Percentiles rank a stretch among this genome's conserved stretches.
These are phyloP conservation scores for Paracanthobrama guichenoti DNA, from an alignment of 2,113 vertebrate genomes.

Conservation along the genomic window DNA sequence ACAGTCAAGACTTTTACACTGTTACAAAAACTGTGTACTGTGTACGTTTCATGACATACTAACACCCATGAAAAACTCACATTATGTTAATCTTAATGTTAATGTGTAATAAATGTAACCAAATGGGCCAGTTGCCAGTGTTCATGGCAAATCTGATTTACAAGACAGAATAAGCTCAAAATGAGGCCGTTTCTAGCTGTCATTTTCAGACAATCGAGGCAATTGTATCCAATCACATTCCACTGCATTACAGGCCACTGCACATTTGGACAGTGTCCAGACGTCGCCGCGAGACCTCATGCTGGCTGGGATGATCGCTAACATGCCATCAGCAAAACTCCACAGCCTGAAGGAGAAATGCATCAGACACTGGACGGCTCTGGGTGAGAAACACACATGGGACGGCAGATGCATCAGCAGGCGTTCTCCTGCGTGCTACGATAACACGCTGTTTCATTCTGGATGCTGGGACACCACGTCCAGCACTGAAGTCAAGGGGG, in stretches of 20 bases:
- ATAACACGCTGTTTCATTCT: background rate
- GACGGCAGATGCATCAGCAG: conserved; percentile 17
- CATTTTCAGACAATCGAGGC: conserved; percentile 34
- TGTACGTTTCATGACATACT: too few species aligned
- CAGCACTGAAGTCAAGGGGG: background rate
- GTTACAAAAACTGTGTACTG: too few species aligned
- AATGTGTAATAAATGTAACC: background rate
- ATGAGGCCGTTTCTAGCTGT: conserved; percentile 24
- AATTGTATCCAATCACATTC: conserved; percentile 35
- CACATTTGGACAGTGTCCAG: conserved; percentile 37
- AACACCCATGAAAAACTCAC: too few species aligned
- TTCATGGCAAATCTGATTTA: conserved; percentile 14
- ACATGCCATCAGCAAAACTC: conserved; percentile 24
- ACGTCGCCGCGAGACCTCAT: background rate
- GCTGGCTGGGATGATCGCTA: conserved; percentile 20
- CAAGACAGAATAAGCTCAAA: background rate
- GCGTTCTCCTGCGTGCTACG: background rate
- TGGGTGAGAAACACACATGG: conserved; percentile 13
- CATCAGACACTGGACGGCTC: conserved; percentile 12
- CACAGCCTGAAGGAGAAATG: conserved; percentile 28
- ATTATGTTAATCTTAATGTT: background rate
- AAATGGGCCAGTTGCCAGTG: background rate
- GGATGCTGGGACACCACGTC: conserved; percentile 6
- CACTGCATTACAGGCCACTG: conserved; percentile 37
- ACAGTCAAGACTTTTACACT: background rate